Base-by-base conservation (phyloP, 2,888 invertebrate genomes). In the Drosophila austrosaltans region DNA sequence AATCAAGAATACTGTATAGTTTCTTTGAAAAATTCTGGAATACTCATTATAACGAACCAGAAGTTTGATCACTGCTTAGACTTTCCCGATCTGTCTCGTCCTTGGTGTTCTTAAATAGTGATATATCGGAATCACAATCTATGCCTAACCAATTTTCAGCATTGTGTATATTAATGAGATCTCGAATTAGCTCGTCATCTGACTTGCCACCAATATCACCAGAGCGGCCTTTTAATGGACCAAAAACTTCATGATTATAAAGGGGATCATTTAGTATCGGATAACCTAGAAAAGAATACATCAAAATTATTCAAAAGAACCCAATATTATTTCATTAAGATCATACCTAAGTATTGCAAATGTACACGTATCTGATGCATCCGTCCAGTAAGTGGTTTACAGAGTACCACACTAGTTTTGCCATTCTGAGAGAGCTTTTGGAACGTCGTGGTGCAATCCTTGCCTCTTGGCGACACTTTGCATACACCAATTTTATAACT, bases 351-450 rank as follows among this genome's bases (percentile, higher is more conserved):
- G 93, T 97, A 99, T 93, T 99, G 99, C 75, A 82, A 94, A 93
- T 99, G 99, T 36, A 99, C 98, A 77, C 99, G 94, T 84, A 99
- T 99, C 93, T 99, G 99, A 92, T 99, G 99, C 96, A 99, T 99
- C 75, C 99, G 94, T 1, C 99, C 99, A 0, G 99, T 99, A 90
- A 96, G 96, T 1, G 99, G 99, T 90, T 96, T 96, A 93, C 98
- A 99, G 40, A 97, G 94, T 7, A 99, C 98, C 32, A 99, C 97
- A 90, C 99, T 99, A 0, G 97, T 96, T 90, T 95, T 96, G 2
- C 96, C 95, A 93, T 98, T 97, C 93, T 94, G 98, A 36, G 97
- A 97, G 63, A 99, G 93, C 89, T 97, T 95, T 92, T 97, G 96
- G 94, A 99, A 99, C 76, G 96, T 95, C 0, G 99, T 99, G 8